Evolutionary conservation across 2,113 vertebrate genomes (phyloP), one percentile per base, ranked within the genome.

Genomic region (Tachuris rubrigastra): DNA sequence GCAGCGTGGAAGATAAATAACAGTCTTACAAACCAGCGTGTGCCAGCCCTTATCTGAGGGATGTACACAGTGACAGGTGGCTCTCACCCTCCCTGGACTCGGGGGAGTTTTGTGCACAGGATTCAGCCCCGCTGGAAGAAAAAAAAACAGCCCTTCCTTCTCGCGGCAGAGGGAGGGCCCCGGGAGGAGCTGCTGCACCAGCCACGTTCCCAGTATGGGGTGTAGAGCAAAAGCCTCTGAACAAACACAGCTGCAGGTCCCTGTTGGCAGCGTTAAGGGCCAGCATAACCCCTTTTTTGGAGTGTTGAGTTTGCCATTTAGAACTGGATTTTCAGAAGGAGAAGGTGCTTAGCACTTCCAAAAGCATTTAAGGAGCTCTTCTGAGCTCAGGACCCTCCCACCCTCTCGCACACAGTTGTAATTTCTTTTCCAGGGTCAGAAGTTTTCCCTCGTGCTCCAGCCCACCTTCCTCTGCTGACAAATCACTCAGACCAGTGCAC

Each of bases 341-440:
- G 14, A 90, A 68, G 19, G 39, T 3, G 1, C 23, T 58, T 9
- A 19, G 46, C 33, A 39, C 21, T 35, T 90, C 79, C 46, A 67
- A 58, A 73, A 42, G 39, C 33, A 83, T 79, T 55, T 21, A 24
- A 76, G 75, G 10, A 5, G 20, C 72, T 41, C 59, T 86, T 53
- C 33, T 12, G 63, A 71, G 20, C 69, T 80, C 6, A 0, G 33
- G 63, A 47, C n/a, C 65, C 71, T 90, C 65, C 56, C 46, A 25
- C 19, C 8, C 39, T 56, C 88, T 65, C 0, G 0, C 65, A 65
- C 15, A 4, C 2, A 19, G 59, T 76, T 84, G 28, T 71, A 72
- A 93, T 88, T 88, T 86, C 39, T 81, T 95, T 96, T 68, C 47
- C 89, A 91, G 79, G 72, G 65, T 78, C 60, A 75, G 24, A 85